Evolutionary conservation across 2,797 vertebrate genomes (phyloP), one percentile per base, ranked within the genome.

Genomic region (Lepus townsendii): DNA sequence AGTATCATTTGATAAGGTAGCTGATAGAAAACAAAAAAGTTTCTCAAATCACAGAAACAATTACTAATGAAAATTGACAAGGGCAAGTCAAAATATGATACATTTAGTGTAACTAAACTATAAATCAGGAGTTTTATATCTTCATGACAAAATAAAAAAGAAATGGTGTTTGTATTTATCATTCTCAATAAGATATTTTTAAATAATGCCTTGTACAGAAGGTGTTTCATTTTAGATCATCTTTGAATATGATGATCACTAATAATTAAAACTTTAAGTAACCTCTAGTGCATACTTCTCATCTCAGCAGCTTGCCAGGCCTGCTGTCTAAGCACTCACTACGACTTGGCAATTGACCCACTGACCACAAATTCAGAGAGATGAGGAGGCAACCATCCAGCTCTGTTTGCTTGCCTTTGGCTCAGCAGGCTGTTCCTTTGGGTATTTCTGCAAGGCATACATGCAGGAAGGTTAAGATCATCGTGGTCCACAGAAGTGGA

Each of bases 371-470:
- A 71, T 95, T 96, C 72, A 96, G 92, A 96, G 96, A 97, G 96
- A 93, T 72, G 93, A 96, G 85, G 90, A 93, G 93, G 93, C 93
- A 97, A 72, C 5, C 30, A 12, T 94, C 93, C 94, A 96, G 79
- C 62, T 84, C 88, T 9, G 3, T 95, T 98, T 96, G 50, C 76
- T 96, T 96, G 76, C 66, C 90, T 96, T 97, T 96, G 80, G 13
- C 97, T 97, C 90, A 94, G 30, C 0, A 77, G n/a, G 94, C 88
- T 97, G 54, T 84, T 97, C 93, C 95, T 96, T 83, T 83, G 73
- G 94, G 92, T 94, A 95, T 96, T 97, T 97, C 62, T 91, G 96
- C 96, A 97, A 90, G 76, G 75, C 68, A 3, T 88, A 50, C 82
- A 57, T 88, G n/a, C 92, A 80, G 50, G 89, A 97, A 98, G 93